These are phyloP conservation scores for Prionailurus bengalensis DNA, from an alignment of 2,113 vertebrate species.

Conservation along the genomic window DNA sequence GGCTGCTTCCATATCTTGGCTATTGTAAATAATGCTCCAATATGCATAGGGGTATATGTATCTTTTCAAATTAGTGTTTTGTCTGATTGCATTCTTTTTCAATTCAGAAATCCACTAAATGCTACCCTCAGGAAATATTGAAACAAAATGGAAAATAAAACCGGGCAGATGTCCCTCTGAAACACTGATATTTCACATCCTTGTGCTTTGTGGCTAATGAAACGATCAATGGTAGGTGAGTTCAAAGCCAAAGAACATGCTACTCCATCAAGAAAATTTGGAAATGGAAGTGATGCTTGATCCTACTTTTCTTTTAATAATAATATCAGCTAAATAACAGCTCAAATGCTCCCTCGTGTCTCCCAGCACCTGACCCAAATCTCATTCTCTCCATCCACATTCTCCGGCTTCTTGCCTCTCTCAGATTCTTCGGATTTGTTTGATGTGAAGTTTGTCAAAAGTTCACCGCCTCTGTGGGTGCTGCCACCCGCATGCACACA, in stretches of 20 bases:
- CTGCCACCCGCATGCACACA: fast-evolving
- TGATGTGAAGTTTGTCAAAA: no score
- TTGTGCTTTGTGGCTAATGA: neutral
- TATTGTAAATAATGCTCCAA: neutral
- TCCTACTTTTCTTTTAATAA: no score
- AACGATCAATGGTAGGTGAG: neutral
- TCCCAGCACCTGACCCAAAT: no score
- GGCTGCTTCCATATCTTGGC: neutral
- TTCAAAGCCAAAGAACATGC: neutral
- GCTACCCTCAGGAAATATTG: neutral
- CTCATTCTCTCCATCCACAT: fast-evolving
- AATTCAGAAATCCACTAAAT: neutral
- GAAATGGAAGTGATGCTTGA: neutral
- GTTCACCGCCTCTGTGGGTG: neutral
- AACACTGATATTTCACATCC: neutral
- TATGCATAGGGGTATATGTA: neutral
- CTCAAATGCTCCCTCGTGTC: fast-evolving
- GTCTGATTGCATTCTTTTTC: neutral
- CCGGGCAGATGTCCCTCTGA: neutral
- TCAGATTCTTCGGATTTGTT: neutral
- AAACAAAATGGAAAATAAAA: neutral
- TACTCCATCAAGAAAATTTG: neutral
- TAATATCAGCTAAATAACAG: fast-evolving
- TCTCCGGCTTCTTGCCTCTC: neutral
- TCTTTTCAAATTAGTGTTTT: neutral